These are phyloP conservation scores for Nematolebias whitei DNA, from an alignment of 2,113 vertebrate genomes.

Conservation along the genomic window DNA sequence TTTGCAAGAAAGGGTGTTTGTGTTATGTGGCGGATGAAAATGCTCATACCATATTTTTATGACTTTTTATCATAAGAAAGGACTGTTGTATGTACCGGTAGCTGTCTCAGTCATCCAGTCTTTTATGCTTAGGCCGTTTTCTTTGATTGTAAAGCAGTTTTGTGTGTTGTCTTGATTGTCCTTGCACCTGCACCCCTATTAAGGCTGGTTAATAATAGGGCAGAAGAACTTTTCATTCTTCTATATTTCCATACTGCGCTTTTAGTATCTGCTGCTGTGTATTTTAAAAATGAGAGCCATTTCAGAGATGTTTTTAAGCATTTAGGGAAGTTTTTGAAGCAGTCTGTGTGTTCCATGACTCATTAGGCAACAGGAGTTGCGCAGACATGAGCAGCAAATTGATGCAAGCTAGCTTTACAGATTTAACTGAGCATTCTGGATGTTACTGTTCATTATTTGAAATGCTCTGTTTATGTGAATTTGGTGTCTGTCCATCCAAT, in stretches of 20 bases:
- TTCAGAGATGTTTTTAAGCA: background rate
- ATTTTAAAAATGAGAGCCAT: background rate
- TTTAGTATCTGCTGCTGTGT: background rate
- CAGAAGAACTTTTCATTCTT: slow-evolving; percentile 25
- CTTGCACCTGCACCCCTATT: slow-evolving; percentile 43
- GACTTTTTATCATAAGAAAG: slow-evolving; percentile 15
- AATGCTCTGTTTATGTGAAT: slow-evolving; percentile 35
- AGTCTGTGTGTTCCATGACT: background rate
- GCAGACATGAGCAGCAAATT: background rate
- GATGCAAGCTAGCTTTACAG: background rate
- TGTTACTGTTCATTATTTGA: slow-evolving; percentile 25
- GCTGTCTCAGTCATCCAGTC: slow-evolving; percentile 43
- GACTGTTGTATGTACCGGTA: slow-evolving; percentile 6
- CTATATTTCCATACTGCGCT: background rate
- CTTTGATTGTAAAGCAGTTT: slow-evolving; percentile 35
- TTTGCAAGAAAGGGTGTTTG: no score
- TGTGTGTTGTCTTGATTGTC: slow-evolving; percentile 49
- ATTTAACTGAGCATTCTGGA: slow-evolving; percentile 3
- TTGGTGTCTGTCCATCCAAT: slow-evolving; percentile 17
- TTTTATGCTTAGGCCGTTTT: slow-evolving; percentile 16
- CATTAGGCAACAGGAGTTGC: background rate
- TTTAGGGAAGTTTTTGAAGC: background rate
- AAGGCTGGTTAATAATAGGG: slow-evolving; percentile 50
- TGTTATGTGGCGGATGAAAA: background rate
- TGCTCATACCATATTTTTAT: background rate